Evolutionary conservation across 2,888 invertebrate species (phyloP), one percentile per base, ranked within the genome.

Genomic region (Pterostichus madidus): DNA sequence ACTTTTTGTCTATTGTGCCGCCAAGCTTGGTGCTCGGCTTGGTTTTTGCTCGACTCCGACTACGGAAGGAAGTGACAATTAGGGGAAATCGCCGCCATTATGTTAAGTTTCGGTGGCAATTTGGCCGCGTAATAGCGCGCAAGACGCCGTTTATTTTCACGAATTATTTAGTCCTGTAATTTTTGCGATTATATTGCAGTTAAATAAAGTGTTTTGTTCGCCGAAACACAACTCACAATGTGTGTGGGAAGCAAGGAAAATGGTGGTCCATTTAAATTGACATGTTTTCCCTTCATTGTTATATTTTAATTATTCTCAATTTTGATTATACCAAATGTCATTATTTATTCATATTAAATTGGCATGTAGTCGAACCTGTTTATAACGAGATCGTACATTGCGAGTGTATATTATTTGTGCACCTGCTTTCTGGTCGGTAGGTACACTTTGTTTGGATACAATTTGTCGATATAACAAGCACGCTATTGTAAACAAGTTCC

Each of bases 21-120:
- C 32, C 77, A 11, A 15, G 17, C 56, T 56, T 44, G 68, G 44
- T 24, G 17, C 39, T 39, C 44, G 44, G 68, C 17, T 56, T 7
- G 24, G 61, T 78, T 59, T 78, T 61, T 32, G 44, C 44, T 46
- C 44, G n/a, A n/a, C 49, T 56, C 17, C 49, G 53, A 10, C 35
- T 78, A 3, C 80, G 80, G 80, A 80, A 80, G 80, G 80, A 80
- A 80, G 80, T 73, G 17, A 52, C 80, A 80, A 80, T 80, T 80
- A 80, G 53, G 73, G 80, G 49, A 80, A 59, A 71, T 80, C 71
- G 61, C 39, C 71, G 80, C 80, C 59, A 80, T 80, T 80, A 80
- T 80, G 80, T 80, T 56, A 32, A 73, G 24, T 80, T 80, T 80
- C 59, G 80, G 80, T 35, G 39, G 80, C 73, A 80, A 80, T 80